Percentiles rank a stretch among this genome's conserved stretches.
phyloP scores from a whole-genome alignment of 2,888 invertebrate species.

The Pogonocherus hispidulus region DNA sequence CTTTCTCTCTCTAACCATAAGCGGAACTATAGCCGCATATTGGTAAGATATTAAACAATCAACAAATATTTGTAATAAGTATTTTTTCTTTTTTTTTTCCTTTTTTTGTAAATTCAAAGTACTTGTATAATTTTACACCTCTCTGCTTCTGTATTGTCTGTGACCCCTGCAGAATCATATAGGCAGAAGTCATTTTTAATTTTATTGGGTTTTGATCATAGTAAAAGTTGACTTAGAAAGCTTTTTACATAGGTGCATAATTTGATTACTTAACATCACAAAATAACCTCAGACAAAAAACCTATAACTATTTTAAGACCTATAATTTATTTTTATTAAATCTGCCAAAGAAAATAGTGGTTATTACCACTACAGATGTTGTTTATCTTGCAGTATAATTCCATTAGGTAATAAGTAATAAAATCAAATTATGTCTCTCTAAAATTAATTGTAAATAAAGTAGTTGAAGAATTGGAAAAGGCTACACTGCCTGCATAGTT shows the following conservation, averaged over 20 bases:
- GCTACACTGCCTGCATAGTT: too few relatives aligned
- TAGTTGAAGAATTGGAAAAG: too few relatives aligned
- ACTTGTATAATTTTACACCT: conserved; percentile 30
- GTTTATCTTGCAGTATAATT: too few relatives aligned
- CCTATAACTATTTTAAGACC: too few relatives aligned
- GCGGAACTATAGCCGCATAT: conserved; percentile 65
- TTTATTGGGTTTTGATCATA: neutral
- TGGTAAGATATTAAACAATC: conserved; percentile 58
- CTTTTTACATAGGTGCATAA: neutral
- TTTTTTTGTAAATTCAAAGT: conserved; percentile 8
- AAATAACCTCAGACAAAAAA: too few relatives aligned
- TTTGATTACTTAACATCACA: neutral
- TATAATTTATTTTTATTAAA: too few relatives aligned
- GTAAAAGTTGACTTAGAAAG: neutral
- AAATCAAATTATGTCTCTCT: too few relatives aligned
- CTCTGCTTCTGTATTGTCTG: conserved; percentile 45
- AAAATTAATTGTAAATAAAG: too few relatives aligned
- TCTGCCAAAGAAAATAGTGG: too few relatives aligned
- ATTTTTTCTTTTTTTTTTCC: too few relatives aligned
- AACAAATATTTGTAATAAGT: conserved; percentile 18
- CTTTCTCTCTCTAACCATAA: conserved; percentile 62
- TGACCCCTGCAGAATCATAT: conserved; percentile 2
- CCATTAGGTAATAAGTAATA: too few relatives aligned
- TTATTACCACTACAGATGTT: too few relatives aligned
- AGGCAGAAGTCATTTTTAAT: neutral